Base-by-base conservation (phyloP, 2,113 vertebrate species). In the Gila orcuttii region DNA sequence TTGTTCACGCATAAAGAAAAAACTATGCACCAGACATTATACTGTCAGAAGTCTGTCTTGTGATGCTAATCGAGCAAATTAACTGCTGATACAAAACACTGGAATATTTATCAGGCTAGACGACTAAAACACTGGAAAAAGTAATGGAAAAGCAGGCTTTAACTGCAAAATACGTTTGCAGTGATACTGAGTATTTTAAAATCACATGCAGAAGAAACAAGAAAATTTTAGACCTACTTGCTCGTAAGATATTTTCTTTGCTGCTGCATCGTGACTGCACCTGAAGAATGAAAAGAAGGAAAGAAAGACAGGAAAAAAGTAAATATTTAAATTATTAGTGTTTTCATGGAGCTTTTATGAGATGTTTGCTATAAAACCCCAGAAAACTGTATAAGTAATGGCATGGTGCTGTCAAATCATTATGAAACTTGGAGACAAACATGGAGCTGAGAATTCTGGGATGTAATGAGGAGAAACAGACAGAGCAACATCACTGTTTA, bases 171-270 rank as follows among this genome's bases (percentile, higher is more conserved):
- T 39, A 39, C 39, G 7, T 39, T 39, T 39, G 15, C 13, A 31
- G 59, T 12, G 59, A 62, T 1, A 36, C 19, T 69, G 19, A 73
- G 21, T 42, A 42, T 42, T 25, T 74, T 69, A 78, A 52, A 66
- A 9, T 62, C 59, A 31, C 2, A 64, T 0, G 11, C 5, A 31
- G 19, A 28, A 6, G 17, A 23, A 47, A 50, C n/a, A 57, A 12
- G 12, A 15, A 60, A n/a, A 80, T 21, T 57, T 57, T 25, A 47
- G 47, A 97, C 98, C 97, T 93, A 99, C 98, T 99, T 94, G 98
- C 97, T 97, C 98, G 97, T 93, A 99, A 97, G 94, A 99, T 99
- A 89, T 99, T 99, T 93, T 99, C 98, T 95, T 99, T 99, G 95
- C 98, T 99, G 96, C 97, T 98, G 97, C 97, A 99, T 95, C 98